phyloP scores from a whole-genome alignment of 2,797 vertebrate genomes.

The Helostoma temminkii region DNA sequence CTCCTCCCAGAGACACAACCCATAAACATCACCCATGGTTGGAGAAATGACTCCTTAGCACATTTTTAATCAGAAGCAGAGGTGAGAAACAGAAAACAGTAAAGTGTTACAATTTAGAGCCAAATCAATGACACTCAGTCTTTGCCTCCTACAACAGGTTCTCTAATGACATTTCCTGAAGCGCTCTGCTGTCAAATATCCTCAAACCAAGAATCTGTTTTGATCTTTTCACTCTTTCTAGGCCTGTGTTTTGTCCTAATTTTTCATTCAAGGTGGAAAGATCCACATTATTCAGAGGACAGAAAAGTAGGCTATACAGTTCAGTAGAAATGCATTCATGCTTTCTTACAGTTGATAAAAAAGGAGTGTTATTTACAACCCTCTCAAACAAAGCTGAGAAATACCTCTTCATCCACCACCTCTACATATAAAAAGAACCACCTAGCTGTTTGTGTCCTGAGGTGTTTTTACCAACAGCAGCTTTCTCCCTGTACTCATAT shows the following conservation, averaged over 20 bases:
- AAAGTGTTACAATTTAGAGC: conserved; percentile 31
- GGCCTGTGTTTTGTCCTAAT: neutral
- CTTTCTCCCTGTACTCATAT: conserved; percentile 71
- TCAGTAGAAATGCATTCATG: neutral
- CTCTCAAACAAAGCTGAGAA: conserved; percentile 20
- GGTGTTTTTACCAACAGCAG: conserved; percentile 59
- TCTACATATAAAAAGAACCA: conserved; percentile 20
- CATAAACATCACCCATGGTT: conserved; percentile 17
- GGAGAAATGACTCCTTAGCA: conserved; percentile 14
- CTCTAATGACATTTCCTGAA: conserved; percentile 36
- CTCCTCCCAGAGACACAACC: conserved; percentile 5
- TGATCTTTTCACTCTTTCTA: neutral
- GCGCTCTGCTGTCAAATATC: conserved; percentile 7
- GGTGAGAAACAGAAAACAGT: conserved; percentile 29
- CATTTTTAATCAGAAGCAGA: conserved; percentile 46
- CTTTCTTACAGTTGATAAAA: neutral
- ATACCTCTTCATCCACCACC: conserved; percentile 7
- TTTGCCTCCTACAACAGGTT: conserved; percentile 25
- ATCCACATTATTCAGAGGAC: conserved; percentile 8
- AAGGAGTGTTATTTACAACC: neutral
- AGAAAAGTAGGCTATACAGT: neutral
- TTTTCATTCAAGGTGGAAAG: too few relatives aligned
- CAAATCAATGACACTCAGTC: conserved; percentile 57
- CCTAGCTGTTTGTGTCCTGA: conserved; percentile 39
- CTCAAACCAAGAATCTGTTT: conserved; percentile 11